Base-by-base conservation (phyloP, 2,797 vertebrate species). In the Halcyon leucocephala region DNA sequence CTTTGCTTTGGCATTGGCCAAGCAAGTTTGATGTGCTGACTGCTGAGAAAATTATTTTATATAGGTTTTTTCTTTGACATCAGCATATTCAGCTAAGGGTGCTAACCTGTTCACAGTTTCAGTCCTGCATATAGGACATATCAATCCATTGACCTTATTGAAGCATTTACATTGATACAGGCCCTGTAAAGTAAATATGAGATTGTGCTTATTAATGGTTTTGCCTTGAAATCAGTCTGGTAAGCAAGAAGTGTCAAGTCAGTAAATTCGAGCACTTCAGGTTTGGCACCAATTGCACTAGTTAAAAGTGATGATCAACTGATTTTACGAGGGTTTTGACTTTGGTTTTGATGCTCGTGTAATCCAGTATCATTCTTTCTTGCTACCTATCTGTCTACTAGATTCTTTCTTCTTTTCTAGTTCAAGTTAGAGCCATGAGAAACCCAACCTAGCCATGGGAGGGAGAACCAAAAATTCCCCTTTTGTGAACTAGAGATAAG, bases 171-270 rank as follows among this genome's bases (percentile, higher is more conserved):
- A 72, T 70, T 83, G 46, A 54, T 78, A 55, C 0, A 51, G 44
- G 14, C 14, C 21, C 25, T 82, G 62, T 57, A 88, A 88, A 83
- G 11, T 66, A 71, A 91, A 66, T 65, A 69, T 29, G 55, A 52
- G 31, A 76, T 81, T 86, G 84, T 69, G 60, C 52, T 85, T 72
- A 60, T 0, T 8, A 89, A 89, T 13, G 25, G 28, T 78, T 94
- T 81, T 91, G 29, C 71, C 12, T 91, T 71, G 66, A 91, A 91
- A 92, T 82, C 57, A 65, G 49, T 10, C 65, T 46, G 33, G 49
- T 72, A 69, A 61, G 16, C 9, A 55, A 85, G 37, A 35, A 85
- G 15, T 55, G 37, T 22, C 1, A 1, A 72, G 49, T 77, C 52
- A 78, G n/a, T 58, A 79, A 72, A 86, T 83, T 67, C 1, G 2